Percentiles rank a stretch among this genome's conserved stretches.
Conservation (phyloP, 2,888 invertebrate species). For the Periphyllus acericola region DNA sequence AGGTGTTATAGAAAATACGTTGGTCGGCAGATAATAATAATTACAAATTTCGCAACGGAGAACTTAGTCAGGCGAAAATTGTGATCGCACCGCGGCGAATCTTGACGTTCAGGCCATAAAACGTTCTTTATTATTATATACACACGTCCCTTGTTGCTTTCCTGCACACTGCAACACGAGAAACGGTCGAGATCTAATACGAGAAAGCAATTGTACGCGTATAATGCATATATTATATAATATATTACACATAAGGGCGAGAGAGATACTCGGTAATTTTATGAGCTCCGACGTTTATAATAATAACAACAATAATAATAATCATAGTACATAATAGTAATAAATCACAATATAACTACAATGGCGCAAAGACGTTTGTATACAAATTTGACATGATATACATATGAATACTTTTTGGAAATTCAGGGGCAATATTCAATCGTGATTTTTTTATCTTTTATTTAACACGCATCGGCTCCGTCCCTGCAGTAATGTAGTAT, state of each 20-base stretch:
- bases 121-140: background rate
- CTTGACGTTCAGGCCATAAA: background rate
- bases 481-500: background rate
- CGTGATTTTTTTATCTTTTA: background rate
- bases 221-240: background rate
- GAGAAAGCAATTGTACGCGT: background rate
- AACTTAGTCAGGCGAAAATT: conserved; percentile 1
- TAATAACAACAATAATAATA: too few species aligned
- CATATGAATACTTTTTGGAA: background rate
- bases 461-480: background rate
- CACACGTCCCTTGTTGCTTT: background rate
- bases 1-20: background rate
- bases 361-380: background rate
- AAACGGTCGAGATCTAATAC: background rate
- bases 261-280: background rate
- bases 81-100: background rate
- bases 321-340: too few species aligned
- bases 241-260: too few species aligned
- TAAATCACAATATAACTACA: background rate
- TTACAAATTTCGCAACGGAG: background rate
- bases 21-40: conserved; percentile 14
- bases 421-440: background rate
- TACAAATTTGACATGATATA: background rate
- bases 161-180: background rate
- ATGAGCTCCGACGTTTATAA: background rate